These are phyloP conservation scores for Esperia sulphurella DNA, from an alignment of 2,888 invertebrate genomes.

Conservation along the genomic window DNA sequence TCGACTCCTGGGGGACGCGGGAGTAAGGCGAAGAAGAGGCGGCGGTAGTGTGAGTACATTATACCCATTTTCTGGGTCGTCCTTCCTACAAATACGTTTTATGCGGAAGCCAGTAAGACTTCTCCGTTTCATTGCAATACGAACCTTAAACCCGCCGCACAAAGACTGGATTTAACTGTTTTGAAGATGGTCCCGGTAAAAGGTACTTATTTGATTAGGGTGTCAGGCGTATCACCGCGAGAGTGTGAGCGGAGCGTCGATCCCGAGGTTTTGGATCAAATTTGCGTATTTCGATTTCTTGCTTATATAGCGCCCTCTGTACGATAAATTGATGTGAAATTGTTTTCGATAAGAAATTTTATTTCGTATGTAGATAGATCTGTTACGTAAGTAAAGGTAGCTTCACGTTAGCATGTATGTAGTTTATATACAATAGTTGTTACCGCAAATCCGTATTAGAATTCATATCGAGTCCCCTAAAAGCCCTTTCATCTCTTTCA, in stretches of 20 bases:
- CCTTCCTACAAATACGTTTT: slow-evolving; percentile 80
- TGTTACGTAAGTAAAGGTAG: background rate
- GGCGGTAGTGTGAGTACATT: slow-evolving; percentile 76
- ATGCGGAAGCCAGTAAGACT: slow-evolving; percentile 74
- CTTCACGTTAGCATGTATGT: background rate
- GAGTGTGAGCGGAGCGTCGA: slow-evolving; percentile 71
- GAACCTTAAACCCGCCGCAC: slow-evolving; percentile 32
- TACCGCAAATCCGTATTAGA: slow-evolving; percentile 54
- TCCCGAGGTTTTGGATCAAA: slow-evolving; percentile 75
- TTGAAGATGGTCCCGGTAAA: slow-evolving; percentile 55
- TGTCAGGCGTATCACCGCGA: slow-evolving; percentile 78
- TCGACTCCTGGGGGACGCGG: slow-evolving; percentile 74
- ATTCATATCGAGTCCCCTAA: slow-evolving; percentile 60
- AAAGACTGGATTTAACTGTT: slow-evolving; percentile 33
- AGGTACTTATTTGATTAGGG: slow-evolving; percentile 80
- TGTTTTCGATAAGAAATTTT: slow-evolving; percentile 26
- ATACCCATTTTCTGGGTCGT: slow-evolving; percentile 80
- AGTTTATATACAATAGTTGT: slow-evolving; percentile 28
- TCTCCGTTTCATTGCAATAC: slow-evolving; percentile 27
- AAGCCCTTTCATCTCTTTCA: slow-evolving; percentile 64
- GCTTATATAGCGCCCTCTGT: slow-evolving; percentile 39
- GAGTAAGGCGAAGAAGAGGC: slow-evolving; percentile 69
- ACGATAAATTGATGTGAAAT: slow-evolving; percentile 45
- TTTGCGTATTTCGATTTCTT: slow-evolving; percentile 75
- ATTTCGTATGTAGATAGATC: background rate